These are phyloP conservation scores for Alviniconcha marisindica DNA, from an alignment of 1,140 invertebrate genomes.

Conservation along the genomic window DNA sequence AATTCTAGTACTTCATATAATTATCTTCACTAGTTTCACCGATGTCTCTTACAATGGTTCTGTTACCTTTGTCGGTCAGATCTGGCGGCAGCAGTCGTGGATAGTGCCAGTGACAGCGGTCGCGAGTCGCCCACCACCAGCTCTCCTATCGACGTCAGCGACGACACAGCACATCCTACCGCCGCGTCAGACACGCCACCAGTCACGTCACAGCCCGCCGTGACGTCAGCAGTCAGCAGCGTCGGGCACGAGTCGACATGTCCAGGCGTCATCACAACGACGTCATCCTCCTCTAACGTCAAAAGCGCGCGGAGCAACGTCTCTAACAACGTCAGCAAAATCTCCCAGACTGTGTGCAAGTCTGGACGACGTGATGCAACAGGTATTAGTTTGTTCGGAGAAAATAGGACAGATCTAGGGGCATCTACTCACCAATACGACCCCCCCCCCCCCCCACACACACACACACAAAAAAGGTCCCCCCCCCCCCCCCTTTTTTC, in stretches of 20 bases:
- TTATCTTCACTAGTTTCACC: too few relatives aligned
- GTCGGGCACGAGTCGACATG: not conserved
- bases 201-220: not conserved
- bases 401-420: too few relatives aligned
- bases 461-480: too few relatives aligned
- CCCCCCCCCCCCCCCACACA: too few relatives aligned
- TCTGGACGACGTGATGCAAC: not conserved
- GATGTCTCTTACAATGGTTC: not conserved
- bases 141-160: conserved; percentile 38
- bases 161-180: conserved; percentile 8
- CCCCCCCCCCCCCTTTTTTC: too few relatives aligned
- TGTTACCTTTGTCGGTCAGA: conserved; percentile 35
- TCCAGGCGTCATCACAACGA: conserved; percentile 14
- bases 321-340: not conserved
- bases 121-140: conserved; percentile 39
- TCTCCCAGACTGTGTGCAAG: not conserved
- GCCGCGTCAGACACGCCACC: conserved; percentile 9
- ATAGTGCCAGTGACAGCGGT: conserved; percentile 51
- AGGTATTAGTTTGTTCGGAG: not conserved
- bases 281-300: not conserved
- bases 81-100: conserved; percentile 40
- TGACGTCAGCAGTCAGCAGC: not conserved
- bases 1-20: too few relatives aligned
- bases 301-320: not conserved
- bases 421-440: too few relatives aligned